Evolutionary conservation across 2,113 vertebrate species (phyloP).

Genomic region (Anas platyrhynchos): DNA sequence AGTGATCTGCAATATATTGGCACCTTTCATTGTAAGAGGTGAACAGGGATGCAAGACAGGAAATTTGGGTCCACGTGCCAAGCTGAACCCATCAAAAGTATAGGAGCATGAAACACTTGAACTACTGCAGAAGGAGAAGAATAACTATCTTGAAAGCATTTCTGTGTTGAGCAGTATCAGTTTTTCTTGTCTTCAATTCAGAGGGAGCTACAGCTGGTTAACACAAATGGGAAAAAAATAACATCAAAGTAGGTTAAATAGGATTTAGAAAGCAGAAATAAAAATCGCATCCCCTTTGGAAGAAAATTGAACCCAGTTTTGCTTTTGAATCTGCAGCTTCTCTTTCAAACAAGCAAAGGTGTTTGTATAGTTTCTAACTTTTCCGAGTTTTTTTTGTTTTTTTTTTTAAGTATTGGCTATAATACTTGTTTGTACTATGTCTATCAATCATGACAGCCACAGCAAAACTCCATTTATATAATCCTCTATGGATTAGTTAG

Average conservation of each 20-base stretch:
- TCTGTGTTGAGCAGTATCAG: neutral
- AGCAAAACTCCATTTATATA: neutral
- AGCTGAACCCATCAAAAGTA: neutral
- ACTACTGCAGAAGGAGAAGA: neutral
- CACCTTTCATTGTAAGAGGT: neutral
- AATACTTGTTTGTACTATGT: neutral
- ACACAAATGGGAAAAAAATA: neutral
- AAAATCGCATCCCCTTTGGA: neutral
- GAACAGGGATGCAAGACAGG: neutral
- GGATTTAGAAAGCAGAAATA: neutral
- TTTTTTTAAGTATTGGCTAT: neutral
- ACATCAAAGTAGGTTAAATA: neutral
- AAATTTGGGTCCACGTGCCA: neutral
- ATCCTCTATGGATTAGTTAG: neutral
- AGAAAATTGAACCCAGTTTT: neutral
- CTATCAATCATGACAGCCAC: neutral
- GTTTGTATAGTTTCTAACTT: neutral
- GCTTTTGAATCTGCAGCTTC: neutral
- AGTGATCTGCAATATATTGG: neutral
- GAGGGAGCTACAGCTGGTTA: neutral
- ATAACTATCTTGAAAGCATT: neutral
- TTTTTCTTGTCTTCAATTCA: neutral
- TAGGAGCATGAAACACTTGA: neutral
- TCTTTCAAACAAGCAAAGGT: neutral
- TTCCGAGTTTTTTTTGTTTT: neutral